A percentile compares a stretch with the other conserved stretches of the same genome.
phyloP scores from a whole-genome alignment of 1,140 invertebrate species.

The Cepaea nemoralis region DNA sequence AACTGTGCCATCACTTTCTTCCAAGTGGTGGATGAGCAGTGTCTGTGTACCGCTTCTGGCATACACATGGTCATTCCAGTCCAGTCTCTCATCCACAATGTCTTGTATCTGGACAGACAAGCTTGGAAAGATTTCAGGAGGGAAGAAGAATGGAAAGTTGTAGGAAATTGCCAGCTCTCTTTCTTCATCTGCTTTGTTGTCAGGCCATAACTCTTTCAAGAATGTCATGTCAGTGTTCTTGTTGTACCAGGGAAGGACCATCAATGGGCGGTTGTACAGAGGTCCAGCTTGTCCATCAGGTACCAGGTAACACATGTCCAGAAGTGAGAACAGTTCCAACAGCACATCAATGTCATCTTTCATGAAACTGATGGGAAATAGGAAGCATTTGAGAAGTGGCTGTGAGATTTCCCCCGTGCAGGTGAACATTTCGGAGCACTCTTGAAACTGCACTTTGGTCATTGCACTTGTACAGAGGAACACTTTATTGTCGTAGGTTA shows the following conservation, averaged over 20 bases:
- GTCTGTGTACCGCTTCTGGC: constrained; percentile 58
- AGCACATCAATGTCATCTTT: constrained; percentile 58
- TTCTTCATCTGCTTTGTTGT: constrained; percentile 33
- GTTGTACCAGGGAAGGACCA: constrained; percentile 68
- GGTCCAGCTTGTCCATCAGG: constrained; percentile 58
- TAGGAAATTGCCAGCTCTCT: constrained; percentile 54
- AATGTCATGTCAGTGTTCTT: constrained; percentile 47
- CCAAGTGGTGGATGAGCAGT: constrained; percentile 47
- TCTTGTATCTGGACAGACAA: constrained; percentile 59
- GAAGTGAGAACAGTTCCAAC: constrained; percentile 61
- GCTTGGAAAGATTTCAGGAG: constrained; percentile 60
- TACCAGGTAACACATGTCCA: constrained; percentile 65
- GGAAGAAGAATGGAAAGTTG: constrained; percentile 56
- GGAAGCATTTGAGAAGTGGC: constrained; percentile 66
- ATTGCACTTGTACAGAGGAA: constrained; percentile 65
- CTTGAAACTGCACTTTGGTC: constrained; percentile 51
- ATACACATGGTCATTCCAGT: constrained; percentile 65
- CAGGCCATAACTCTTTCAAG: constrained; percentile 57
- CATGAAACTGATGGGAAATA: constrained; percentile 62
- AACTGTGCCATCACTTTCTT: constrained; percentile 7
- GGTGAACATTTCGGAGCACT: constrained; percentile 56
- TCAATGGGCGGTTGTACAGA: constrained; percentile 55
- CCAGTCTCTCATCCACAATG: constrained; percentile 57
- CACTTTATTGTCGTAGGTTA: constrained; percentile 61
- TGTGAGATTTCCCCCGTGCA: constrained; percentile 65